Conservation (phyloP, 1,140 invertebrate species). For the Lepeophtheirus salmonis region DNA sequence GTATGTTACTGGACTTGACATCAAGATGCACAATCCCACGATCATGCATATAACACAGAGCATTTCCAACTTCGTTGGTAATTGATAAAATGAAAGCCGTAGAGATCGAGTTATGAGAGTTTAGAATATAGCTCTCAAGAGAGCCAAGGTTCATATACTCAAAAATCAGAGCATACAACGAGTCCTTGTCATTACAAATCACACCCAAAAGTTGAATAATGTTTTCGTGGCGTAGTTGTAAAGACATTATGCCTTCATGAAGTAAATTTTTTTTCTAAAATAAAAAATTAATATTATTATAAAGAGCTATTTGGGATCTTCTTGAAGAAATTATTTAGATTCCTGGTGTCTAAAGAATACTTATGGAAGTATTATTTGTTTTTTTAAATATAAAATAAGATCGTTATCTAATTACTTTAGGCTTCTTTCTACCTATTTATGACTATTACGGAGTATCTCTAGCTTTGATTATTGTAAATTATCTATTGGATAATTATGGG, state of each 20-base stretch:
- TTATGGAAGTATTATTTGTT: too few species aligned
- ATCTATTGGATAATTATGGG: too few species aligned
- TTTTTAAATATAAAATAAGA: too few species aligned
- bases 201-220: neutral
- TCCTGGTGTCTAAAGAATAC: too few species aligned
- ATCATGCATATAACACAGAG: neutral
- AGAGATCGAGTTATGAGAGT: neutral
- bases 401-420: too few species aligned
- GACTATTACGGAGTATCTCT: too few species aligned
- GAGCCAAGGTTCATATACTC: neutral
- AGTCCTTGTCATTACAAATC: neutral
- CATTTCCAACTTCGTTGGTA: neutral
- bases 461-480: too few species aligned
- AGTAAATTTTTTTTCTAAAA: neutral
- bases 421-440: too few species aligned
- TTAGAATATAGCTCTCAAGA: neutral
- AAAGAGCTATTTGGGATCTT: too few species aligned
- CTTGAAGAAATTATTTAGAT: too few species aligned
- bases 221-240: neutral
- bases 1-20: neutral
- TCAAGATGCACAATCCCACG: neutral
- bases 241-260: neutral
- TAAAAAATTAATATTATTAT: neutral
- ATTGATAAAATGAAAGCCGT: neutral
- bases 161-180: neutral